Evolutionary conservation across 1,140 invertebrate genomes (phyloP), one percentile per base, ranked within the genome.

Genomic region (Drosophila nebulosa): DNA sequence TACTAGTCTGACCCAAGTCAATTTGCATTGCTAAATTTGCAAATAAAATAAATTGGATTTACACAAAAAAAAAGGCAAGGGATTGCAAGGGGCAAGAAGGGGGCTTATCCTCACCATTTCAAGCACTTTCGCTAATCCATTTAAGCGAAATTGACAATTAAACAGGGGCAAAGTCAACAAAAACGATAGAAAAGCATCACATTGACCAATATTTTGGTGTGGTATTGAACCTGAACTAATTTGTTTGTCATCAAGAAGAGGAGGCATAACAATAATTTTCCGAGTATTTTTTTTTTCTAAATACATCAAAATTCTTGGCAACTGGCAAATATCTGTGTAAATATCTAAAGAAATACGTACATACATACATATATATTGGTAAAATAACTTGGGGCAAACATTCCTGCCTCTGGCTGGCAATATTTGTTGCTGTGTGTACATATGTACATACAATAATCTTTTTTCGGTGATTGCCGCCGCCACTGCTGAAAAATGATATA

Each of bases 11-110:
- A 39, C 68, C 64, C 46, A 71, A 75, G 63, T 50, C 64, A 69
- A 64, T 74, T 81, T 68, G 59, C 57, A 67, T 59, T 53, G 65
- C 68, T 51, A 58, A 80, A 66, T 79, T 63, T 66, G 67, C 63
- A 60, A 84, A 85, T 81, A 79, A 79, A 85, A 78, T 81, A 81
- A 85, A 85, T 85, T 85, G 81, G 81, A 85, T 85, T 85, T 86
- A 50, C 16, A 42, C 18, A 18, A 46, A 2, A 39, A 21, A 7
- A 46, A 10, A 3, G 7, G 10, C 27, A 30, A 30, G n/a, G n/a
- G n/a, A n/a, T n/a, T n/a, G n/a, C n/a, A n/a, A n/a, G n/a, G n/a
- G n/a, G n/a, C n/a, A 10, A 21, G 39, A 46, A 16, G 51, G 32
- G 4, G 27, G 21, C 26, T 12, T 35, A 6, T 18, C 18, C 4